A percentile compares a stretch with the other conserved stretches of the same genome.
Conservation (phyloP, 2,888 invertebrate species). For the Poecilobothrus nobilitatus region DNA sequence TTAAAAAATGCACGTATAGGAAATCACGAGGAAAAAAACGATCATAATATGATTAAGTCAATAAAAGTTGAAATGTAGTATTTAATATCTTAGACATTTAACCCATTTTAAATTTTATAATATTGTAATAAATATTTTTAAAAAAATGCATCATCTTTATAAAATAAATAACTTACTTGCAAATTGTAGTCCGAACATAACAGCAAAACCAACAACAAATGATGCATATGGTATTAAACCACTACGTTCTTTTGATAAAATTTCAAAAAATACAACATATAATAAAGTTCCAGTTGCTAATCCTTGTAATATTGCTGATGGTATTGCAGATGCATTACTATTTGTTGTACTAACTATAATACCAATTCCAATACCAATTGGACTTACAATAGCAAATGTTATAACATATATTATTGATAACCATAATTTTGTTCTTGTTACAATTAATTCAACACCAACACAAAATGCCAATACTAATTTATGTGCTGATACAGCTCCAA, state of each 20-base stretch:
- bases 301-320: slow-evolving; percentile 64
- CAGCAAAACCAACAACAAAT: slow-evolving; percentile 57
- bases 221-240: slow-evolving; percentile 60
- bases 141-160: too few relatives aligned
- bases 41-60: too few relatives aligned
- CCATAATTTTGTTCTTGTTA: slow-evolving; percentile 56
- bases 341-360: slow-evolving; percentile 55
- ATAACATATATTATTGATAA: slow-evolving; percentile 60
- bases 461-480: slow-evolving; percentile 83
- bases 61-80: too few relatives aligned
- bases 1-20: too few relatives aligned
- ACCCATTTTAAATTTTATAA: too few relatives aligned
- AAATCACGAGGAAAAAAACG: too few relatives aligned
- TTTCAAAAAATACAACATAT: slow-evolving; percentile 96
- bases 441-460: slow-evolving; percentile 73
- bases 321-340: slow-evolving; percentile 51
- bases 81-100: too few relatives aligned
- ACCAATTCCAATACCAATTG: slow-evolving; percentile 69
- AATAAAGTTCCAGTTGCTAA: slow-evolving; percentile 86
- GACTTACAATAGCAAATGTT: slow-evolving; percentile 71
- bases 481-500: slow-evolving; percentile 74
- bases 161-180: slow-evolving; percentile 2
- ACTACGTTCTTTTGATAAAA: slow-evolving; percentile 52
- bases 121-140: too few relatives aligned
- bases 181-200: slow-evolving; percentile 62